These are phyloP conservation scores for Stigmatopora nigra DNA, from an alignment of 2,113 vertebrate species.

Conservation along the genomic window DNA sequence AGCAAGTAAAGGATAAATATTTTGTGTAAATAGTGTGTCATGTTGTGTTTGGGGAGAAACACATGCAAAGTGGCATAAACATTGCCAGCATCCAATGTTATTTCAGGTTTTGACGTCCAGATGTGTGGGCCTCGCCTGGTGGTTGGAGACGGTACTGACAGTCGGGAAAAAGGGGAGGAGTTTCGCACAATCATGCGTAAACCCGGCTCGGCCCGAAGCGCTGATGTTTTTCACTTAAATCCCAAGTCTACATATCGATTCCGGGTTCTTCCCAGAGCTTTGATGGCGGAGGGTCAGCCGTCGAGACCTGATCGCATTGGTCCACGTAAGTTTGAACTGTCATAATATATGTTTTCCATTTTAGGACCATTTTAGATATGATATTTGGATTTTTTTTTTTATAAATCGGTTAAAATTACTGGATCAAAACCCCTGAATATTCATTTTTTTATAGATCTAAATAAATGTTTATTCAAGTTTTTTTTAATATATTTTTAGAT, in stretches of 20 bases:
- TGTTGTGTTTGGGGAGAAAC: conserved; percentile 13
- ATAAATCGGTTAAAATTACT: too few relatives aligned
- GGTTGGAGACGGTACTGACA: not conserved
- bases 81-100: not conserved
- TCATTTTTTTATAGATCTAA: too few relatives aligned
- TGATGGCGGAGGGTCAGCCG: conserved; percentile 31
- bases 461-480: too few relatives aligned
- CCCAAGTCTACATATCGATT: conserved; percentile 53
- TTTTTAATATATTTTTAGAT: too few relatives aligned
- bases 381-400: too few relatives aligned
- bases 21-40: conserved; percentile 2
- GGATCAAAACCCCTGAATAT: too few relatives aligned
- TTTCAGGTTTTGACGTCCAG: conserved; percentile 62
- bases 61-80: not conserved
- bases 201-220: conserved; percentile 33
- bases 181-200: conserved; percentile 44
- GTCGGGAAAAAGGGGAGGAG: not conserved
- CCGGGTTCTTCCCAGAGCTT: conserved; percentile 58
- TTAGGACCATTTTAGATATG: too few relatives aligned
- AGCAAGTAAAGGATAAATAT: conserved; percentile 37
- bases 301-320: conserved; percentile 31
- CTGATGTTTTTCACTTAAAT: conserved; percentile 48
- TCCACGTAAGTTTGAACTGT: conserved; percentile 49
- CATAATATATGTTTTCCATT: not conserved
- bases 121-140: conserved; percentile 55